These are phyloP conservation scores for Thamnaconus septentrionalis DNA, from an alignment of 2,113 vertebrate species.

Conservation along the genomic window DNA sequence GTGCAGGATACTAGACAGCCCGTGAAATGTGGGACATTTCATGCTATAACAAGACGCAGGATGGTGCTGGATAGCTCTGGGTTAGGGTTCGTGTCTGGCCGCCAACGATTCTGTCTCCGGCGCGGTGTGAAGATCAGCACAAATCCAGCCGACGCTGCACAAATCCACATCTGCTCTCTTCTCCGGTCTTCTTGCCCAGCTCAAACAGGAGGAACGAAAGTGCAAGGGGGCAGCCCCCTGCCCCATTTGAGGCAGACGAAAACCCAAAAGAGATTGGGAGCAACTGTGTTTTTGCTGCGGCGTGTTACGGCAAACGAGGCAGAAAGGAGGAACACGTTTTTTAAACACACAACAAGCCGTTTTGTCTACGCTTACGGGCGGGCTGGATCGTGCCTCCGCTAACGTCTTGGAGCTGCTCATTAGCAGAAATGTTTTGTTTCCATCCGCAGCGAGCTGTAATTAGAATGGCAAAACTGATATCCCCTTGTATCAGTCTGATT, in stretches of 20 bases:
- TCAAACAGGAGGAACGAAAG: conserved; percentile 11
- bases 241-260: conserved; percentile 6
- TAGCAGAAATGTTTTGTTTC: conserved; percentile 67
- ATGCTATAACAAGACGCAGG: conserved; percentile 45
- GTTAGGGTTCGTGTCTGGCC: conserved; percentile 9
- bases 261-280: conserved; percentile 1
- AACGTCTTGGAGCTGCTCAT: conserved; percentile 63
- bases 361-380: conserved; percentile 42
- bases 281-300: conserved; percentile 12
- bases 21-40: conserved; percentile 64
- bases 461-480: conserved; percentile 78
- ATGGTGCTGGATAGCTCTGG: no score
- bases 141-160: conserved; percentile 29
- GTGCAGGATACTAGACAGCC: conserved; percentile 50
- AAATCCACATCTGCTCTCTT: conserved; percentile 39
- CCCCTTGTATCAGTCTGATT: conserved; percentile 75
- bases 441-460: conserved; percentile 66
- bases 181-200: conserved; percentile 17
- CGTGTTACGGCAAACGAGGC: conserved; percentile 40
- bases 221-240: neutral
- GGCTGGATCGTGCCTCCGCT: conserved; percentile 33
- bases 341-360: conserved; percentile 45
- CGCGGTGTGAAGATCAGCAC: no score
- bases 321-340: conserved; percentile 21
- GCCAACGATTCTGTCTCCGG: conserved; percentile 53